A percentile compares a stretch with the other conserved stretches of the same genome.
phyloP scores from a whole-genome alignment of 2,113 vertebrate species.

The Ceyx cyanopectus region DNA sequence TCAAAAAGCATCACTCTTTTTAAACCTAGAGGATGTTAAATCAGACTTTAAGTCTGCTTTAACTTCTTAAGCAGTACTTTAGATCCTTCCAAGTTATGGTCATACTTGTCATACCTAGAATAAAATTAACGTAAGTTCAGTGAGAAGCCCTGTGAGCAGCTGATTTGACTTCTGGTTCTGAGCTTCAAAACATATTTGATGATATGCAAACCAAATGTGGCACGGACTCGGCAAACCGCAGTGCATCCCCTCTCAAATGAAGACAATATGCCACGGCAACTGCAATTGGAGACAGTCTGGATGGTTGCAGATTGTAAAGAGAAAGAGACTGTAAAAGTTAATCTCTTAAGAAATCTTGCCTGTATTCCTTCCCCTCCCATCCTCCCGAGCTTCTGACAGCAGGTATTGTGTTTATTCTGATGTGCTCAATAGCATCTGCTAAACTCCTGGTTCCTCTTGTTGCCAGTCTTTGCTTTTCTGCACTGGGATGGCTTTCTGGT shows the following conservation, averaged over 20 bases:
- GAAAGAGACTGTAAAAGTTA: not conserved
- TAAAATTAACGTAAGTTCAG: constrained; percentile 1
- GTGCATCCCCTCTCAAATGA: constrained; percentile 1
- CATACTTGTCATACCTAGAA: constrained; percentile 4
- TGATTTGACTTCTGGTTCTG: constrained; percentile 51
- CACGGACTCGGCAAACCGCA: not conserved
- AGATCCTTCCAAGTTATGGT: constrained; percentile 5
- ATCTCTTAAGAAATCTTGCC: not conserved
- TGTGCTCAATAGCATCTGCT: not conserved
- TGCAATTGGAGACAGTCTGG: not conserved
- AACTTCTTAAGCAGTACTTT: constrained; percentile 22
- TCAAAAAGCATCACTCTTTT: not conserved
- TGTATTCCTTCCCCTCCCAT: not conserved
- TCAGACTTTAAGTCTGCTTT: not conserved
- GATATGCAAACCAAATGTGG: constrained; percentile 51
- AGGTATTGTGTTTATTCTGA: not conserved
- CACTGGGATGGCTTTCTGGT: not conserved
- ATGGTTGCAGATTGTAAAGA: not conserved
- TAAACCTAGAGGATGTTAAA: not conserved
- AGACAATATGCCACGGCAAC: constrained; percentile 4
- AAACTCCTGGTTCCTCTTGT: not conserved
- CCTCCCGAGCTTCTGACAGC: not conserved
- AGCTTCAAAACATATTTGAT: constrained; percentile 25
- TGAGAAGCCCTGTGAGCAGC: constrained; percentile 22
- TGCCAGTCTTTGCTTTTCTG: not conserved